Evolutionary conservation across 2,888 invertebrate genomes (phyloP).

Genomic region (Liposcelis brunnea): DNA sequence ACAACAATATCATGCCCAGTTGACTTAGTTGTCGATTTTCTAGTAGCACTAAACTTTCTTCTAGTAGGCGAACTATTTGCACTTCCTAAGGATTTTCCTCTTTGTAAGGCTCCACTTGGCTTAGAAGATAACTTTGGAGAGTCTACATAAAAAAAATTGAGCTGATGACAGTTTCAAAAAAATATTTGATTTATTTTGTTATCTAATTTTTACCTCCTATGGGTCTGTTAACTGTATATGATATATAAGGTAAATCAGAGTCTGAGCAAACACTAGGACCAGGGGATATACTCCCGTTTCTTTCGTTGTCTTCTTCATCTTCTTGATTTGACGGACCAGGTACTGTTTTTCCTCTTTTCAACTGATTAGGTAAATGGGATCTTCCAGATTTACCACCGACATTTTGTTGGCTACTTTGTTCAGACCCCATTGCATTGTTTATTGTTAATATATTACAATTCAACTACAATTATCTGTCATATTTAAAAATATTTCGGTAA

Average conservation of each 20-base stretch:
- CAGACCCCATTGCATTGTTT: slow-evolving; percentile 18
- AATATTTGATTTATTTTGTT: too few relatives aligned
- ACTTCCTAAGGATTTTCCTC: slow-evolving; percentile 21
- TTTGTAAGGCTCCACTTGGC: slow-evolving; percentile 22
- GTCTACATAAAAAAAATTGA: slow-evolving; percentile 31
- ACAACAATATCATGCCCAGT: slow-evolving; percentile 63
- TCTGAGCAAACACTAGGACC: slow-evolving; percentile 79
- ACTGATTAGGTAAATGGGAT: slow-evolving; percentile 14
- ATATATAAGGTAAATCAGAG: slow-evolving; percentile 77
- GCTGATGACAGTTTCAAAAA: slow-evolving; percentile 6
- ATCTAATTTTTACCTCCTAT: slow-evolving; percentile 60
- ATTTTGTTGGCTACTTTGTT: slow-evolving; percentile 19
- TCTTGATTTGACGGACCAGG: slow-evolving; percentile 16
- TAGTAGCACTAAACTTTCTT: slow-evolving; percentile 19
- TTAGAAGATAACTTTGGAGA: slow-evolving; percentile 63
- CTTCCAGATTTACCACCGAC: slow-evolving; percentile 14
- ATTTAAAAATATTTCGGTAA: too few relatives aligned
- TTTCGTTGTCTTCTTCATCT: slow-evolving; percentile 16
- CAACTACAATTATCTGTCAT: too few relatives aligned
- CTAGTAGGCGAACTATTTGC: slow-evolving; percentile 18
- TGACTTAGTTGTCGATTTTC: slow-evolving; percentile 23
- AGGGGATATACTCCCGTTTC: slow-evolving; percentile 52
- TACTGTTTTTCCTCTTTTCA: slow-evolving; percentile 21
- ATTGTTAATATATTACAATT: too few relatives aligned
- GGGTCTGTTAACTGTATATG: slow-evolving; percentile 74